Conservation (phyloP, 2,888 invertebrate genomes). For the Clistopyga incitator region DNA sequence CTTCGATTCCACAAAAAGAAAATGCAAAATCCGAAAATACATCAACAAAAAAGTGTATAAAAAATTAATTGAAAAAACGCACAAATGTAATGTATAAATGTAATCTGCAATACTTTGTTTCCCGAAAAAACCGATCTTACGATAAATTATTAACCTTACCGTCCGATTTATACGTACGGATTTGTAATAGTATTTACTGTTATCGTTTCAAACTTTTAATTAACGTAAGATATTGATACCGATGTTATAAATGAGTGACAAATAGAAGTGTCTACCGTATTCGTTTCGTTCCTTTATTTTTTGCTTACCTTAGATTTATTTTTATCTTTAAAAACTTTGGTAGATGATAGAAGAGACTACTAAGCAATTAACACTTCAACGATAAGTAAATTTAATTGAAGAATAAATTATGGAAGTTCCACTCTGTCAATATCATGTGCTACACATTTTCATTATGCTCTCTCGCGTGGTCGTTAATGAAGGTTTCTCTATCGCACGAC, state of each 20-base stretch:
- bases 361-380: background rate
- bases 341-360: background rate
- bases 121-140: conserved; percentile 16
- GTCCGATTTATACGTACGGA: conserved; percentile 37
- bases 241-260: conserved; percentile 46
- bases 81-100: background rate
- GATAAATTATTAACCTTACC: conserved; percentile 32
- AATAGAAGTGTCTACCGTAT: conserved; percentile 49
- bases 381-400: no score
- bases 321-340: background rate
- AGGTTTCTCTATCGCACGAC: no score
- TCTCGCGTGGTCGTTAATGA: no score
- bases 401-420: no score
- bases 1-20: background rate
- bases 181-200: conserved; percentile 51
- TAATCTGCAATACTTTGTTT: conserved; percentile 4
- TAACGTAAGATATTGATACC: conserved; percentile 38
- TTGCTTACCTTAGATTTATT: background rate
- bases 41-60: background rate
- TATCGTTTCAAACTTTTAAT: conserved; percentile 56
- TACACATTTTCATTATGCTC: no score
- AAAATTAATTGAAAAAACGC: conserved; percentile 5
- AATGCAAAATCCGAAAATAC: background rate
- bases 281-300: background rate
- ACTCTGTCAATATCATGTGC: no score